These are phyloP conservation scores for Cyprinella venusta DNA, from an alignment of 2,797 vertebrate species.

Conservation along the genomic window DNA sequence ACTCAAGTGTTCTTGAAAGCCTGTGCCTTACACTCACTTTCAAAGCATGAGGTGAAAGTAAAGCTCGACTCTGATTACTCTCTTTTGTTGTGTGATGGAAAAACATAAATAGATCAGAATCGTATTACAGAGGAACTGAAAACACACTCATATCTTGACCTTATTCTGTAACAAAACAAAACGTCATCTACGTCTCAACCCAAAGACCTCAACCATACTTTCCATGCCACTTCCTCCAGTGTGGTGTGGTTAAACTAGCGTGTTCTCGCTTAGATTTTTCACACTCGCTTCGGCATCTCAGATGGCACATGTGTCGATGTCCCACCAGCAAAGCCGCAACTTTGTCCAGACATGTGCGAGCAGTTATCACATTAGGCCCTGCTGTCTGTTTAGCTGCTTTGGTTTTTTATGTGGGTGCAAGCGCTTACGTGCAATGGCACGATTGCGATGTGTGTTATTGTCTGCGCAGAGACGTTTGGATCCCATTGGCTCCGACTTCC, in stretches of 20 bases:
- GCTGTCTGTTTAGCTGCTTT: constrained; percentile 51
- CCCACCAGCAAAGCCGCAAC: constrained; percentile 58
- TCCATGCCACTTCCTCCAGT: constrained; percentile 72
- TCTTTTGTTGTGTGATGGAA: constrained; percentile 28
- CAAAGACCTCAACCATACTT: constrained; percentile 68
- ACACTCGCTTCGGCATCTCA: constrained; percentile 62
- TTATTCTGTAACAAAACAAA: constrained; percentile 66
- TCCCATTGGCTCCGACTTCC: constrained; percentile 67
- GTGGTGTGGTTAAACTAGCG: constrained; percentile 66
- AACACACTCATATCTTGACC: constrained; percentile 61
- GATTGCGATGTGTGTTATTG: constrained; percentile 13
- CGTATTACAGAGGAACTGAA: constrained; percentile 24
- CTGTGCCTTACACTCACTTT: background rate
- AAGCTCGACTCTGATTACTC: background rate
- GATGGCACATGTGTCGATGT: constrained; percentile 52
- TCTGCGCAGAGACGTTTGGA: constrained; percentile 55
- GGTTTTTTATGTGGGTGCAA: constrained; percentile 45
- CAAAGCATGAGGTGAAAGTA: background rate
- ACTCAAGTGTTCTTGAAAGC: constrained; percentile 25
- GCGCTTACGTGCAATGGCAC: constrained; percentile 25
- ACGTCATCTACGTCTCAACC: constrained; percentile 66
- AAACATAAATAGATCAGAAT: constrained; percentile 10
- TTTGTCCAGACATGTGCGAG: constrained; percentile 59
- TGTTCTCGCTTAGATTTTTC: constrained; percentile 59
- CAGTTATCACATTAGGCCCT: constrained; percentile 58